Conservation (phyloP, 2,888 invertebrate genomes). For the Drosophila prolongata region DNA sequence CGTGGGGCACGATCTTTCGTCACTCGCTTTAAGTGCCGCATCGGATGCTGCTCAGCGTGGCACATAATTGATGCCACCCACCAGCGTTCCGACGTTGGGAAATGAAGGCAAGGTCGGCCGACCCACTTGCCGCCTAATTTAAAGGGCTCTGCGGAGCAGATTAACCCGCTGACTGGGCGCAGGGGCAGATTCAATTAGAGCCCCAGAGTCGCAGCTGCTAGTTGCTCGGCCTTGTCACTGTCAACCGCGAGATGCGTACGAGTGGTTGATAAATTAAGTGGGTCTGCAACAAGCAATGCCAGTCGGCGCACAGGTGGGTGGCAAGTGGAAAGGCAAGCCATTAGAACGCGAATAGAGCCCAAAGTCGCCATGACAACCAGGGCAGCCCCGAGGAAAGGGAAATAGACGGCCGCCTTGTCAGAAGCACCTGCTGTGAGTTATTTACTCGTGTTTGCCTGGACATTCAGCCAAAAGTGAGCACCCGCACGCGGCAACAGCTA, state of each 20-base stretch:
- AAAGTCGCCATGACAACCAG: background rate
- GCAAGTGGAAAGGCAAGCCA: conserved; percentile 3
- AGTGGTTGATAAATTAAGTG: conserved; percentile 70
- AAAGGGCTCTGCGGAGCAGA: conserved; percentile 36
- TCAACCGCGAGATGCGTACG: conserved; percentile 53
- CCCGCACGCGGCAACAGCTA: background rate
- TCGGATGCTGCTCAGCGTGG: conserved; percentile 46
- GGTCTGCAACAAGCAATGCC: conserved; percentile 46
- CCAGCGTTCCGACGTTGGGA: conserved; percentile 19
- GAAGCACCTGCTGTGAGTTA: conserved; percentile 62
- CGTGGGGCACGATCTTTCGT: conserved; percentile 49
- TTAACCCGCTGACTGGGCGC: conserved; percentile 45
- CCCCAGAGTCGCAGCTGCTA: conserved; percentile 17
- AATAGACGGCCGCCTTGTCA: conserved; percentile 2
- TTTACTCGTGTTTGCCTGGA: conserved; percentile 30
- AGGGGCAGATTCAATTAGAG: conserved; percentile 67
- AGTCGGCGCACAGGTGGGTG: conserved; percentile 2
- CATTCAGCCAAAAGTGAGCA: conserved; percentile 6
- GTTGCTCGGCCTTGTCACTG: conserved; percentile 48
- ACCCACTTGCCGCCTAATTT: conserved; percentile 57
- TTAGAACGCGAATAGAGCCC: conserved; percentile 6
- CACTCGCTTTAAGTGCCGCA: conserved; percentile 54
- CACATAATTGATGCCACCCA: conserved; percentile 62
- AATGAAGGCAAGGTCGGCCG: conserved; percentile 4
- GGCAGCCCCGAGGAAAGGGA: background rate